phyloP scores from a whole-genome alignment of 2,113 vertebrate species.

The Muntiacus muntjak region DNA sequence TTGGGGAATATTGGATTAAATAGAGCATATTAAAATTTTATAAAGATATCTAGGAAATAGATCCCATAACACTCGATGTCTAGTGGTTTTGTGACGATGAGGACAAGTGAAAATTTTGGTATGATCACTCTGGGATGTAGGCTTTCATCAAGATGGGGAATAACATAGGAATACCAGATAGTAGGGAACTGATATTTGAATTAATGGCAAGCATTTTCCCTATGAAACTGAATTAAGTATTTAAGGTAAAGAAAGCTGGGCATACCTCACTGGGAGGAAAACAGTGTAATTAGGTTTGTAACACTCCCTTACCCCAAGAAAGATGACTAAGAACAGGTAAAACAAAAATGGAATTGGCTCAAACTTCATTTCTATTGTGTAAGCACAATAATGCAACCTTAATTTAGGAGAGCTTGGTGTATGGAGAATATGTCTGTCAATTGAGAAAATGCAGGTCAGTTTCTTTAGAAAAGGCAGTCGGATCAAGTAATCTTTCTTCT shows the following conservation, averaged over 20 bases:
- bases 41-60: not conserved
- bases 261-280: not conserved
- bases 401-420: not conserved
- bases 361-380: not conserved
- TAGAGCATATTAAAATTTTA: not conserved
- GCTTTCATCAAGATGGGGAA: not conserved
- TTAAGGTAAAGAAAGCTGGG: not conserved
- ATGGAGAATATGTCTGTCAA: not conserved
- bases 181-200: not conserved
- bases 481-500: not conserved
- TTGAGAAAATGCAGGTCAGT: not conserved
- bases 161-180: not conserved
- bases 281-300: not conserved
- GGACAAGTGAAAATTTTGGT: not conserved
- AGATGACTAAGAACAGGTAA: not conserved
- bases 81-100: not conserved
- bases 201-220: not conserved
- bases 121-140: not conserved
- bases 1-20: not conserved
- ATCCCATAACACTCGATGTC: not conserved
- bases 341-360: not conserved
- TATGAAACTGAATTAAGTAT: not conserved
- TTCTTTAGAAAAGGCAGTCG: not conserved
- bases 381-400: not conserved
- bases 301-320: not conserved